Base-by-base conservation (phyloP, 2,113 vertebrate species). In the Brachypodius melanocephalos region DNA sequence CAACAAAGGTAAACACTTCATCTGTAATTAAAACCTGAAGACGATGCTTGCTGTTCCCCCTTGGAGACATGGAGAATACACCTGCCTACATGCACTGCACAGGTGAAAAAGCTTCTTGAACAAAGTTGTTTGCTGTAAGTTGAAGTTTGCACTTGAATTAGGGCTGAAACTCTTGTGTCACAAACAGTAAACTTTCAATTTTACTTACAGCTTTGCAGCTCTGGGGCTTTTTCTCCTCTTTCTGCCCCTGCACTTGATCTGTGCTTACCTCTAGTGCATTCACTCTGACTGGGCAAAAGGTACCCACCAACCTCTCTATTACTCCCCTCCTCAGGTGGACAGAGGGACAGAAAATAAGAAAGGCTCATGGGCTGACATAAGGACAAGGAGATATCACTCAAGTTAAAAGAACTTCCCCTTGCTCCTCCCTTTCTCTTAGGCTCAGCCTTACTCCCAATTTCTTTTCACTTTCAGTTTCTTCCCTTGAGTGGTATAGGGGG, bases 401-500 rank as follows among this genome's bases (percentile, higher is more conserved):
- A 57, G 1, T 73, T 77, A 51, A 62, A 43, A 55, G 25, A 48
- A 10, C 4, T 74, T 42, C 12, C 5, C 20, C 15, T 17, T 7
- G 43, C 5, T 8, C 3, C 11, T 83, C 14, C 29, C 18, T 78
- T 55, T 49, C 34, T 61, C 29, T 17, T 4, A 9, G 17, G 78
- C 29, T 61, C 45, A 51, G 7, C 28, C 72, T 55, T 16, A 49
- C 22, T 21, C 32, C 10, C 4, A 21, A 7, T 67, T 67, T 31
- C 63, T 54, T 74, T 54, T 51, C 12, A 8, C 19, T 32, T 88
- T 42, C 34, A 42, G 1, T 42, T 62, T 74, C 14, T 21, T 51
- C n/a, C 14, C 12, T 8, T 12, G 14, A 59, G 19, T 0, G 0
- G 4, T 17, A 4, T 10, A 66, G 17, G 5, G 51, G 26, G 4